Base-by-base conservation (phyloP, 1,140 invertebrate genomes). In the Piezodorus guildinii region DNA sequence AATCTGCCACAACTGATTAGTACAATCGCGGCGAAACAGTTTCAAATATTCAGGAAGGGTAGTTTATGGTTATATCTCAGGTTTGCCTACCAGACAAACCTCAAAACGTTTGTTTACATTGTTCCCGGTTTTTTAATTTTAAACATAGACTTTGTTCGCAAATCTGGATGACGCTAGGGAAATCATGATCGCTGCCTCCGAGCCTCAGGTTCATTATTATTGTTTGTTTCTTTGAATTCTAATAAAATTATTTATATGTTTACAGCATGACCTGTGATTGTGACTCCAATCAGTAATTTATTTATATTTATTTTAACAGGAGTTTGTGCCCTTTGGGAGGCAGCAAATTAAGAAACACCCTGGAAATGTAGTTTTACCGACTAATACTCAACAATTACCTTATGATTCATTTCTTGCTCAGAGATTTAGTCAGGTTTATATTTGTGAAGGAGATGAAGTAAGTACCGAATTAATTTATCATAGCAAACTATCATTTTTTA, bases 301-400 rank as follows among this genome's bases (percentile, higher is more conserved):
- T 30, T 30, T 30, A 3, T 30, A 8, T 30, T 30, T 30, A 69
- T 61, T 65, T 65, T 71, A 76, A n/a, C 73, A 90, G 87, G 90
- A 92, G 78, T 94, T 89, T 81, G 80, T 88, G 78, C 91, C 91
- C 71, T 87, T 87, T 79, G 91, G 91, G 71, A 82, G 90, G 74
- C 83, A 86, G 73, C 85, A 88, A 74, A 76, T 89, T 71, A 74
- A 79, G 59, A 82, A 82, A 58, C 91, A 94, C 79, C 91, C 91
- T 59, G 86, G 87, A 64, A 77, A 78, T 65, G 74, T 78, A 52
- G 75, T 74, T 54, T 69, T 70, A 61, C 66, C 69, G 16, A 62
- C 70, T 23, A 69, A 69, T 39, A 72, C 73, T 73, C 75, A 34
- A 63, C 74, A 74, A 72, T 77, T 77, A 60, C 77, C 73, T 62